Base-by-base conservation (phyloP, 2,113 vertebrate species). In the Shinisaurus crocodilurus region DNA sequence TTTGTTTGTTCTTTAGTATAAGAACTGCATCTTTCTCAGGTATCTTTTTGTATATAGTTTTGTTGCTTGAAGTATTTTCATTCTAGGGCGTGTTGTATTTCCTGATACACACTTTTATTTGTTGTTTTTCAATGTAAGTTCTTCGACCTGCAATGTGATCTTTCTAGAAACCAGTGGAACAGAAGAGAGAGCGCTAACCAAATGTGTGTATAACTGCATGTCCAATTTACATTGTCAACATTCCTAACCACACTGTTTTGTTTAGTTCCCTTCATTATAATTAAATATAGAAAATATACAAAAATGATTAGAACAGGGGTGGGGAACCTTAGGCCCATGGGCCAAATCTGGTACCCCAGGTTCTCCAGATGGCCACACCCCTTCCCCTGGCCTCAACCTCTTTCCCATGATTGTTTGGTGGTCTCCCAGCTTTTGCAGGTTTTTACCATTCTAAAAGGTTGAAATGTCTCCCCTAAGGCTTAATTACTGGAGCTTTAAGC, bases 21-120 rank as follows among this genome's bases (percentile, higher is more conserved):
- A 54, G 34, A 6, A 54, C 82, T 34, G 74, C 74, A 40, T 40
- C 45, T 85, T 77, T 79, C 74, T 90, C 89, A 69, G 89, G 82
- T 79, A 79, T 87, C 54, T 83, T 45, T 67, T 34, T 74, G n/a
- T 74, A 48, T 72, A 37, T 57, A 6, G 25, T 88, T 80, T 9
- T 79, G 60, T 50, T 67, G 45, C 69, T 88, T 23, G 37, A 67
- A 23, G 34, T 70, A 48, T 34, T 75, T 72, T n/a, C 32, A 63
- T 43, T 75, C 67, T 60, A 32, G n/a, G 2, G 10, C 32, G 45
- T 32, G 5, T 29, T 79, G 40, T n/a, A 27, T 88, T 82, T 70
- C 48, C 5, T 20, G 5, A 40, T 72, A 29, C 29, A 15, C 10
- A 23, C 2, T 50, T 43, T 60, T n/a, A 34, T n/a, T 34, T 16